Conservation (phyloP, 2,888 invertebrate genomes). For the Meiosimyza decipiens region DNA sequence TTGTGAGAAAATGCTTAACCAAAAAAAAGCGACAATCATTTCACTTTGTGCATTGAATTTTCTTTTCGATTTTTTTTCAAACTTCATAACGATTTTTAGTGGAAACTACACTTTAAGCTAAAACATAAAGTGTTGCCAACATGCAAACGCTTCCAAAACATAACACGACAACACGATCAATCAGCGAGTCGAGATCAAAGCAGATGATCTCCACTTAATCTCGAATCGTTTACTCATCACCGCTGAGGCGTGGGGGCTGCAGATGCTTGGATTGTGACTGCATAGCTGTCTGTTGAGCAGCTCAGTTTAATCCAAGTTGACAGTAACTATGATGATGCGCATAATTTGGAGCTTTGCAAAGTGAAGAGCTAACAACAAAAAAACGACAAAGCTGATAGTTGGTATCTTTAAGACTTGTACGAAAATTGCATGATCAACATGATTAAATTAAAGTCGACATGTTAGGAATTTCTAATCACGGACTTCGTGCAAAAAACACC, state of each 20-base stretch:
- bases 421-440: too few relatives aligned
- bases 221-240: neutral
- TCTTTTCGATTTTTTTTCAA: neutral
- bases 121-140: neutral
- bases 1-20: neutral
- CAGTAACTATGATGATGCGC: neutral
- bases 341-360: neutral
- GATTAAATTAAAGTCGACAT: neutral
- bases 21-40: neutral
- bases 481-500: neutral
- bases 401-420: too few relatives aligned
- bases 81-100: too few relatives aligned
- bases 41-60: neutral
- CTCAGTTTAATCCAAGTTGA: neutral
- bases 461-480: neutral
- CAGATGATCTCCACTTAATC: conserved; percentile 1
- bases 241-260: neutral
- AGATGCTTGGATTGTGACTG: too few relatives aligned
- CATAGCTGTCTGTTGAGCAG: neutral
- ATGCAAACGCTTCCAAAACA: too few relatives aligned
- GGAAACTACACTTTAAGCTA: too few relatives aligned
- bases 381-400: neutral
- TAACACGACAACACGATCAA: too few relatives aligned
- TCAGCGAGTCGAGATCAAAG: neutral
- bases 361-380: neutral